phyloP scores from a whole-genome alignment of 2,113 vertebrate species.

The Tonatia bakeri region DNA sequence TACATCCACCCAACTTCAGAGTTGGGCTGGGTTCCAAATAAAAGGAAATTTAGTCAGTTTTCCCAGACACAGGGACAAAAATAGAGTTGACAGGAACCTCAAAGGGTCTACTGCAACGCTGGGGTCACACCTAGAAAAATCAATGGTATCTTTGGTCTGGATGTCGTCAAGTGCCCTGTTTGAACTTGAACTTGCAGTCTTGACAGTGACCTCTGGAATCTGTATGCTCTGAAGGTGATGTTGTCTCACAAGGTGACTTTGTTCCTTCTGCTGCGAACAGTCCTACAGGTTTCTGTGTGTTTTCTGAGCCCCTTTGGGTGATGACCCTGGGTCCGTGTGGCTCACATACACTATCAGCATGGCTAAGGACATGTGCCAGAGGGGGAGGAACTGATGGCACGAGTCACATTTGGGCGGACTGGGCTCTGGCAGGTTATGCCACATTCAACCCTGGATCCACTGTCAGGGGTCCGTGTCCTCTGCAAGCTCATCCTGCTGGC shows the following conservation, averaged over 20 bases:
- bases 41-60: constrained; percentile 75
- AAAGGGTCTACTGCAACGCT: constrained; percentile 34
- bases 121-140: constrained; percentile 27
- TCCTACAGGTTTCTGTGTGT: neutral
- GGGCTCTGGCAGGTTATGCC: too few species aligned
- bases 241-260: neutral
- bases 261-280: neutral
- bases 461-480: neutral
- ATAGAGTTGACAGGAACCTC: constrained; percentile 71
- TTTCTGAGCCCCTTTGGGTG: neutral
- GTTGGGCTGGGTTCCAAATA: constrained; percentile 69
- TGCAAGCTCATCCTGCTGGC: fast-evolving
- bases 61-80: constrained; percentile 70
- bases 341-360: neutral
- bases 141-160: neutral
- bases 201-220: neutral
- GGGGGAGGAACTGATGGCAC: neutral
- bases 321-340: neutral
- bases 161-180: neutral
- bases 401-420: neutral
- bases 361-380: neutral
- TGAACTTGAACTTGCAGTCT: neutral
- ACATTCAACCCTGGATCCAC: neutral
- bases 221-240: neutral
- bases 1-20: constrained; percentile 70